Evolutionary conservation across 35 echinoderm and acorn worm species (phyloP).

Genomic region (Apostichopus parvimensis): DNA sequence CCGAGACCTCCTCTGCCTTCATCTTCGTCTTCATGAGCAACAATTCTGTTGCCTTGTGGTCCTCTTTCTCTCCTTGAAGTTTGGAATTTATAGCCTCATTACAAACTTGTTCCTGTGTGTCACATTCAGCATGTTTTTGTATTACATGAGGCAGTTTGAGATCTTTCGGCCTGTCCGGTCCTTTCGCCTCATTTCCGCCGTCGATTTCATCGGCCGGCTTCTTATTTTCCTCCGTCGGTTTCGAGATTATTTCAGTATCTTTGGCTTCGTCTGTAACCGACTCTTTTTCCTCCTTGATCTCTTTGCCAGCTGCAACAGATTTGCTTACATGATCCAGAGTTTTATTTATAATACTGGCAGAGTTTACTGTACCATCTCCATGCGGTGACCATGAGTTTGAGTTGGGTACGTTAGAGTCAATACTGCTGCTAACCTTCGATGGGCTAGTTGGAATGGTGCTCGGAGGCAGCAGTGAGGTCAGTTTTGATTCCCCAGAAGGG

Average conservation of each 20-base stretch:
- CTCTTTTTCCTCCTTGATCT: neutral
- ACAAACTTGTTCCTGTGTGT: neutral
- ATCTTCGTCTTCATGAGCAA: slow-evolving; percentile 33
- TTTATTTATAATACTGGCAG: slow-evolving; percentile 10
- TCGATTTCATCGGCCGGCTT: neutral
- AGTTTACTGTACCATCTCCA: neutral
- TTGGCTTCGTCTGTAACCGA: neutral
- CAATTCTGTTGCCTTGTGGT: neutral
- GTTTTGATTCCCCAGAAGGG: neutral
- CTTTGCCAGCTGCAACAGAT: neutral
- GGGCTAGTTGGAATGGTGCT: slow-evolving; percentile 15
- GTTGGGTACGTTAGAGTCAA: neutral
- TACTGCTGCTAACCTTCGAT: neutral
- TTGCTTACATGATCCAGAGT: neutral
- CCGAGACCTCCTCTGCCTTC: neutral
- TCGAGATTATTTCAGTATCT: neutral
- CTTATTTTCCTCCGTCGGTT: neutral
- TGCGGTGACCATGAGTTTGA: neutral
- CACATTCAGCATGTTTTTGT: neutral
- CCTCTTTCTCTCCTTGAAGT: neutral
- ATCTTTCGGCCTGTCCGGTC: slow-evolving; percentile 17
- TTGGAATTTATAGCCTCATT: neutral
- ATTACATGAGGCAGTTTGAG: slow-evolving; percentile 16
- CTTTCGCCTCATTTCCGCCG: neutral
- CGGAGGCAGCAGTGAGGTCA: neutral